Conservation (phyloP, 2,113 vertebrate species). For the Paratilapia polleni region DNA sequence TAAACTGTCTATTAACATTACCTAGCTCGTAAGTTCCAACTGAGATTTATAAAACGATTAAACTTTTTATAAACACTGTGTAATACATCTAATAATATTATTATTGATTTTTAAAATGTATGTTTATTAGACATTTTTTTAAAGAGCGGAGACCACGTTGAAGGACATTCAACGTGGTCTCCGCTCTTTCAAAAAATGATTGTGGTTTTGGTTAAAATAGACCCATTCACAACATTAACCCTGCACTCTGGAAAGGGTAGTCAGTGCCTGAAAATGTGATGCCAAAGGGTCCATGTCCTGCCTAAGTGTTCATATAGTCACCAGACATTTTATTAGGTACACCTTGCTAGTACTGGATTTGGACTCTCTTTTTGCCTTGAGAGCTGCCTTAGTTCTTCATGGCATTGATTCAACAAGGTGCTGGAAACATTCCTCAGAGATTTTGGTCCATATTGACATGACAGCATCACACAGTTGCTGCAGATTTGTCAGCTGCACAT, state of each 20-base stretch:
- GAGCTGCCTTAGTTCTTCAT: no score
- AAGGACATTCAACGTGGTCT: no score
- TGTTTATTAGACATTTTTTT: background rate
- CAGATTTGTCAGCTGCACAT: no score
- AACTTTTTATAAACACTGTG: background rate
- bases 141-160: background rate
- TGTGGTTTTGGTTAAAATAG: background rate
- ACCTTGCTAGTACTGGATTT: no score
- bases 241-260: background rate
- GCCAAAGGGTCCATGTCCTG: background rate
- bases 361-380: no score
- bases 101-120: background rate
- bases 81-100: background rate
- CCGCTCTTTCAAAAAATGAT: background rate
- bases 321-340: no score
- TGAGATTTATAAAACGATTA: background rate
- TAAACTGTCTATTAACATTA: background rate
- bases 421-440: no score
- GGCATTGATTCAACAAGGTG: no score
- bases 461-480: no score
- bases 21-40: background rate
- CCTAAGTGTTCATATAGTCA: no score
- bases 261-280: background rate
- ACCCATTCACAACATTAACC: background rate
- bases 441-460: no score